Percentiles rank a stretch among this genome's conserved stretches.
Evolutionary conservation across 2,888 invertebrate genomes (phyloP).

Genomic region (Colletes collaris): DNA sequence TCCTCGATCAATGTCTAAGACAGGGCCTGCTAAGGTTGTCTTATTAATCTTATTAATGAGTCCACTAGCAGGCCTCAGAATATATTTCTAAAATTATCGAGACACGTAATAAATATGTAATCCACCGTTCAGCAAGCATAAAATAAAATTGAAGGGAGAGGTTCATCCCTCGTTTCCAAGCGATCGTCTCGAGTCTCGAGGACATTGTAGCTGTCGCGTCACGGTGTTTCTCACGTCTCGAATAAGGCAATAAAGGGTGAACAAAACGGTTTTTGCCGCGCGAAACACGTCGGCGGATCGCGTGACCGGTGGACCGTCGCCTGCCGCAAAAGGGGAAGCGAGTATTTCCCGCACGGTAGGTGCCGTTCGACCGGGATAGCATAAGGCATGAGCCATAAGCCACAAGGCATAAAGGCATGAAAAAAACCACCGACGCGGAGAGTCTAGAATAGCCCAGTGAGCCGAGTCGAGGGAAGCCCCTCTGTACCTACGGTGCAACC

Average conservation of each 20-base stretch:
- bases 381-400: slow-evolving; percentile 66
- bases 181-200: background rate
- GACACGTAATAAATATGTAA: no score
- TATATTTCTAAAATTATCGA: no score
- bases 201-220: background rate
- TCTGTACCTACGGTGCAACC: slow-evolving; percentile 70
- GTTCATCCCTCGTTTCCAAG: no score
- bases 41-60: no score
- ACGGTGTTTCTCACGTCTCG: slow-evolving; percentile 48
- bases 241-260: slow-evolving; percentile 52
- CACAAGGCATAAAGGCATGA: slow-evolving; percentile 61
- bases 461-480: slow-evolving; percentile 71
- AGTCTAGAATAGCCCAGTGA: slow-evolving; percentile 67
- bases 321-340: slow-evolving; percentile 57
- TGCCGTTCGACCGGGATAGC: slow-evolving; percentile 35
- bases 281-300: slow-evolving; percentile 54
- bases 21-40: no score
- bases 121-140: no score
- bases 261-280: slow-evolving; percentile 43
- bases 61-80: no score
- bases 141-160: no score
- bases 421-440: slow-evolving; percentile 37
- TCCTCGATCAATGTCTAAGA: no score
- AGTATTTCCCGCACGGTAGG: slow-evolving; percentile 50
- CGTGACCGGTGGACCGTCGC: slow-evolving; percentile 64